These are phyloP conservation scores for Taxidea taxus DNA, from an alignment of 2,113 vertebrate species.

Conservation along the genomic window DNA sequence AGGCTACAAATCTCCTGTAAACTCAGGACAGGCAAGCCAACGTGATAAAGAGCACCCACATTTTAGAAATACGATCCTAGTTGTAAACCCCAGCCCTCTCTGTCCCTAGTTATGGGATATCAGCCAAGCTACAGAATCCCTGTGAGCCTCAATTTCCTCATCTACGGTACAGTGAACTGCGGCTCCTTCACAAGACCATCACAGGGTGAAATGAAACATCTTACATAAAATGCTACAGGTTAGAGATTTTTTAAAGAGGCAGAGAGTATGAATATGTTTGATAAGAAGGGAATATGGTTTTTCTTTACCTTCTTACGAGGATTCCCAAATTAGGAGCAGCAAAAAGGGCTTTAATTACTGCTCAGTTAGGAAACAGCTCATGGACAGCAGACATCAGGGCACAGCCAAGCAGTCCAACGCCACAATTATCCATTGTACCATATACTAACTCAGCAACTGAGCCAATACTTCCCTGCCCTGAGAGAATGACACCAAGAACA, in stretches of 20 bases:
- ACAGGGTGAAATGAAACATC: not conserved
- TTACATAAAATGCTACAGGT: not conserved
- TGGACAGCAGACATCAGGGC: not conserved
- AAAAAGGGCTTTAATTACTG: not conserved
- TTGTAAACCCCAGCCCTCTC: not conserved
- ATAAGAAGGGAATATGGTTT: not conserved
- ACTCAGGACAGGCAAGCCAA: not conserved
- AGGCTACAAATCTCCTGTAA: not conserved
- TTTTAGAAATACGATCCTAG: not conserved
- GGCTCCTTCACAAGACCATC: not conserved
- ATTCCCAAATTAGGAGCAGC: not conserved
- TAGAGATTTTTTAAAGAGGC: not conserved
- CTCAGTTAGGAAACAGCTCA: not conserved
- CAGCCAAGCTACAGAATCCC: not conserved
- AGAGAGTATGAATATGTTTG: not conserved
- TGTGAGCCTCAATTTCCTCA: not conserved
- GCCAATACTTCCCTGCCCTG: not conserved
- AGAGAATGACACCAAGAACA: not conserved
- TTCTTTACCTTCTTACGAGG: not conserved
- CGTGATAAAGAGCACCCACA: not conserved
- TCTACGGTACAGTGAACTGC: not conserved
- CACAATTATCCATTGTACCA: not conserved
- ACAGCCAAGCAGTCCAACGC: not conserved
- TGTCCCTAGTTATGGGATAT: not conserved
- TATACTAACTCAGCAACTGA: not conserved